Conservation (phyloP, 1,140 invertebrate genomes). For the Mylabris phalerata region DNA sequence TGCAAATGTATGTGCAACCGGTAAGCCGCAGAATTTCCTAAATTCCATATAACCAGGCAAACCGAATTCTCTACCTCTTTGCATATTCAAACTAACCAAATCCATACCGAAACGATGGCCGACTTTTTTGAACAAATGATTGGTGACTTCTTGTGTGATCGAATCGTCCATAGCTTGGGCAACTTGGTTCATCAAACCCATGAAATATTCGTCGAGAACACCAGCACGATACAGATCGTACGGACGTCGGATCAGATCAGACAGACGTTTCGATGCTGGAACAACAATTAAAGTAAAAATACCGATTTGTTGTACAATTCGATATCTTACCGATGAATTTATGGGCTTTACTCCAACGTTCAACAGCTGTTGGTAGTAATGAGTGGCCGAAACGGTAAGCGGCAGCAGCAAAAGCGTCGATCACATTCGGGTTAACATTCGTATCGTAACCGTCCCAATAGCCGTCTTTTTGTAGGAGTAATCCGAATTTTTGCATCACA, state of each 20-base stretch:
- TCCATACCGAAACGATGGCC: constrained; percentile 74
- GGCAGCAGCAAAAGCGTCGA: constrained; percentile 80
- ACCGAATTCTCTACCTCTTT: constrained; percentile 86
- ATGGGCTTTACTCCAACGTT: constrained; percentile 88
- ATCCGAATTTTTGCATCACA: constrained; percentile 85
- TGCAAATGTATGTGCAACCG: constrained; percentile 71
- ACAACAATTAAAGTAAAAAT: constrained; percentile 8
- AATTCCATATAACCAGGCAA: constrained; percentile 89
- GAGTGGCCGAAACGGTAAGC: constrained; percentile 89
- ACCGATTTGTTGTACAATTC: neutral
- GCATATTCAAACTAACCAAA: constrained; percentile 91
- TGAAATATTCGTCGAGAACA: constrained; percentile 84
- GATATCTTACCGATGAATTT: constrained; percentile 74
- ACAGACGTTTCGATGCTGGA: constrained; percentile 79
- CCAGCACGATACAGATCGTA: constrained; percentile 87
- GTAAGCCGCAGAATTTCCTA: constrained; percentile 84
- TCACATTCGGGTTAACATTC: constrained; percentile 76
- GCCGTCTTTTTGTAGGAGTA: constrained; percentile 74
- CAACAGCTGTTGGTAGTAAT: constrained; percentile 76
- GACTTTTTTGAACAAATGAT: constrained; percentile 85
- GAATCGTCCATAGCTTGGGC: constrained; percentile 93
- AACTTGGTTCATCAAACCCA: constrained; percentile 91
- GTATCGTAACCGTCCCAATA: constrained; percentile 87
- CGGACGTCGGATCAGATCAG: constrained; percentile 78
- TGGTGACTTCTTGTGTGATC: constrained; percentile 87